phyloP scores from a whole-genome alignment of 1,140 invertebrate genomes.

The Chlorops oryzae region DNA sequence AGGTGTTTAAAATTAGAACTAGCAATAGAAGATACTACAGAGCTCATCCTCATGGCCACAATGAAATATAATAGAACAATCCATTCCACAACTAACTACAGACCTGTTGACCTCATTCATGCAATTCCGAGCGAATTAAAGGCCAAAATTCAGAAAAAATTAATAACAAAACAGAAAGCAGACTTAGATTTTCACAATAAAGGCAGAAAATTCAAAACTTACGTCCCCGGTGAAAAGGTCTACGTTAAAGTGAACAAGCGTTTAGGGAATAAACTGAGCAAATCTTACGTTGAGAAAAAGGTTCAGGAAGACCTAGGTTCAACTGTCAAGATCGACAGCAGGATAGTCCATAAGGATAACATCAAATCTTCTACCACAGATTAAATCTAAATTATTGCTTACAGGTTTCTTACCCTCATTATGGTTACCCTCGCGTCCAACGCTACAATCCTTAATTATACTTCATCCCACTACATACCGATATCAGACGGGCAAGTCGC shows the following conservation, averaged over 20 bases:
- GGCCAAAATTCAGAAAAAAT: not conserved
- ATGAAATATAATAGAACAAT: constrained; percentile 1
- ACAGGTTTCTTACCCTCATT: too few species aligned
- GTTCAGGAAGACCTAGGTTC: constrained; percentile 1
- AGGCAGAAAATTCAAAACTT: not conserved
- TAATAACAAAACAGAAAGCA: not conserved
- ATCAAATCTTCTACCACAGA: too few species aligned
- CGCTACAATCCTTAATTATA: too few species aligned
- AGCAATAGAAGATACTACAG: not conserved
- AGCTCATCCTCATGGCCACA: not conserved
- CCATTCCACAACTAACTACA: not conserved
- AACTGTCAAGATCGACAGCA: constrained; percentile 1
- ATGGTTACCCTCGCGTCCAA: too few species aligned
- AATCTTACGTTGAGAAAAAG: not conserved
- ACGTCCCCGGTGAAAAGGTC: not conserved
- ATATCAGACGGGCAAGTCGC: too few species aligned
- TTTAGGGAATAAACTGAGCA: not conserved
- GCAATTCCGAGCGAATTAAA: not conserved
- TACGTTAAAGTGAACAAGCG: constrained; percentile 1
- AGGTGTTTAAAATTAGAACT: not conserved
- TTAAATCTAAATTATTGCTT: too few species aligned
- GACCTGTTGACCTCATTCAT: not conserved
- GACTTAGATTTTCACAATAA: not conserved
- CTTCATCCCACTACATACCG: too few species aligned
- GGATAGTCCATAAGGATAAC: constrained; percentile 12